Conservation (phyloP, 2,797 vertebrate species). For the Diplodus sargus region DNA sequence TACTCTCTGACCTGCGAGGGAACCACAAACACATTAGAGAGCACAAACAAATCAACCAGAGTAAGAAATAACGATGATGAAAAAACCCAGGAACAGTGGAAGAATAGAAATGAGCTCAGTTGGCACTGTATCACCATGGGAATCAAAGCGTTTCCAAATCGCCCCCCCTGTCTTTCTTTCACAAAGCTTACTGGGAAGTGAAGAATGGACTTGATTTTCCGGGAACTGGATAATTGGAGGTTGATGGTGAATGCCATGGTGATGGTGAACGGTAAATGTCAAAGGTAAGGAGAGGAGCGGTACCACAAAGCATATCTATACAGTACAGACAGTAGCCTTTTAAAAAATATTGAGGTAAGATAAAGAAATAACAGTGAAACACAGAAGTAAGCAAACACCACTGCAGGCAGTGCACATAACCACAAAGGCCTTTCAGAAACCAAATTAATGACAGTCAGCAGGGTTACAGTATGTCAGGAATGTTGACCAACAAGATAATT, state of each 20-base stretch:
- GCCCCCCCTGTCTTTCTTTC: constrained; percentile 23
- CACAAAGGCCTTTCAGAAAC: constrained; percentile 24
- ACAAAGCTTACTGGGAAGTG: constrained; percentile 47
- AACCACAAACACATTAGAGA: constrained; percentile 26
- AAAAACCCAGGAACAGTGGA: constrained; percentile 28
- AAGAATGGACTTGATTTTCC: constrained; percentile 49
- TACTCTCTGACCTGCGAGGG: constrained; percentile 1
- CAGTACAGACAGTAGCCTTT: neutral
- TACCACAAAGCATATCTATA: neutral
- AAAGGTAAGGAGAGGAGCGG: constrained; percentile 22
- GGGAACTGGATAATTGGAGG: constrained; percentile 43
- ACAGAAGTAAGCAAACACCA: neutral
- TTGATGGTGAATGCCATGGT: constrained; percentile 24
- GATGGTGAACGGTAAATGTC: constrained; percentile 33
- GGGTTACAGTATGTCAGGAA: constrained; percentile 41
- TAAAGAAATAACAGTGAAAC: neutral
- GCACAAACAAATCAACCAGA: constrained; percentile 37
- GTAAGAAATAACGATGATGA: constrained; percentile 15
- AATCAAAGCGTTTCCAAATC: constrained; percentile 48
- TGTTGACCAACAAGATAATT: constrained; percentile 38
- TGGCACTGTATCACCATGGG: constrained; percentile 52
- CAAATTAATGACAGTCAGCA: constrained; percentile 39
- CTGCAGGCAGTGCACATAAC: neutral
- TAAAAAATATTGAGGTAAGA: neutral
- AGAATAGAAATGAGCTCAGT: constrained; percentile 53